A percentile compares a stretch with the other conserved stretches of the same genome.
phyloP scores from a whole-genome alignment of 2,113 vertebrate species.

The Ptyas mucosa region DNA sequence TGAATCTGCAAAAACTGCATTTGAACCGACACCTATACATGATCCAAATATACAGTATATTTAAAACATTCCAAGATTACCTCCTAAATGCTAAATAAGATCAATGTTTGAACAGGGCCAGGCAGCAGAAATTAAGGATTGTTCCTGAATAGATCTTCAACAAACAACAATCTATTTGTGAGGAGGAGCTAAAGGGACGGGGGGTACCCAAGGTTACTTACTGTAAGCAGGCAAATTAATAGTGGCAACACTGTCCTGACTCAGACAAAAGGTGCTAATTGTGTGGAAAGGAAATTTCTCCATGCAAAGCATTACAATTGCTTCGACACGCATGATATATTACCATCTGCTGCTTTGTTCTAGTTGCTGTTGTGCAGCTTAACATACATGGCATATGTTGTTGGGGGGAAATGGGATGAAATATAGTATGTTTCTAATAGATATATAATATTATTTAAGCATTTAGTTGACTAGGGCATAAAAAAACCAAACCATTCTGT shows the following conservation, averaged over 20 bases:
- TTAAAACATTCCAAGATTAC: not conserved
- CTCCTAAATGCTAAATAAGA: no score
- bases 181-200: not conserved
- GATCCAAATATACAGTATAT: not conserved
- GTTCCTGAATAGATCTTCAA: not conserved
- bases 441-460: not conserved
- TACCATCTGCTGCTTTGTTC: conserved; percentile 53
- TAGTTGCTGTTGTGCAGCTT: conserved; percentile 39
- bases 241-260: conserved; percentile 1
- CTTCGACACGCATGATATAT: conserved; percentile 33
- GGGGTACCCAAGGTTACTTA: not conserved
- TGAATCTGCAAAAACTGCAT: not conserved
- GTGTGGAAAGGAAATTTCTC: conserved; percentile 51
- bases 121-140: not conserved
- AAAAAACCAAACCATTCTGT: not conserved
- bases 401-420: conserved; percentile 12
- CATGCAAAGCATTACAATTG: conserved; percentile 40
- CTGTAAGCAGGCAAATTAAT: conserved; percentile 17
- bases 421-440: not conserved
- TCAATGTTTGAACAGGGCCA: no score
- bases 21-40: not conserved
- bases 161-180: not conserved
- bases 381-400: not conserved
- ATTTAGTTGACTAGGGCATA: not conserved
- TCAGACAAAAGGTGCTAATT: conserved; percentile 43